Conservation (phyloP, 2,797 vertebrate genomes). For the Phaenicophaeus curvirostris region DNA sequence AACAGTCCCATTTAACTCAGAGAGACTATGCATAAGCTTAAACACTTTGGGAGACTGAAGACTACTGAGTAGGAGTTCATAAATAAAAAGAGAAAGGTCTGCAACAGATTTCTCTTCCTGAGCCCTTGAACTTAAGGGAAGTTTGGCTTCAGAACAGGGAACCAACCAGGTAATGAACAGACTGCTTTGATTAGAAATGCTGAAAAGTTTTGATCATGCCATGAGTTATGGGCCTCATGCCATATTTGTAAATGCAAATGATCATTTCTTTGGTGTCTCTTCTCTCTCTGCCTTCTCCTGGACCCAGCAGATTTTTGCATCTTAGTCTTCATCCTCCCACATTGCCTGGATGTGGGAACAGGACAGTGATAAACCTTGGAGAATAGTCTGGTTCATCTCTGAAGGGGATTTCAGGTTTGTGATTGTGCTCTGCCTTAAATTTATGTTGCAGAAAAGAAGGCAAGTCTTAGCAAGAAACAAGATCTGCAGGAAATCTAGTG, state of each 20-base stretch:
- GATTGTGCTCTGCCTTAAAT: not conserved
- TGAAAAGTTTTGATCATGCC: not conserved
- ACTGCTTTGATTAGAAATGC: constrained; percentile 44
- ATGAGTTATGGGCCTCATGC: not conserved
- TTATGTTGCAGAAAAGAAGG: not conserved
- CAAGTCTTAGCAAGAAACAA: not conserved
- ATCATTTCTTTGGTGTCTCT: not conserved
- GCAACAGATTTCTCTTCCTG: not conserved
- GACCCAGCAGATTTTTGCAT: not conserved
- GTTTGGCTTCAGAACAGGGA: constrained; percentile 22
- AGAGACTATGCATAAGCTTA: constrained; percentile 38
- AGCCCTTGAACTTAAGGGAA: constrained; percentile 30
- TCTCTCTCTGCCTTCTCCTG: not conserved
- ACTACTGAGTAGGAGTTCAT: constrained; percentile 34
- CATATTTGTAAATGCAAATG: not conserved
- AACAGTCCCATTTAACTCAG: not conserved
- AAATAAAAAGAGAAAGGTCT: constrained; percentile 33
- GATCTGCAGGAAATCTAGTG: not conserved
- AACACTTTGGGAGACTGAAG: constrained; percentile 28
- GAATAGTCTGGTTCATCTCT: not conserved
- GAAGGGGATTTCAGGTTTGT: not conserved
- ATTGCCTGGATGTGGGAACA: not conserved
- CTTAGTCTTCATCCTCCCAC: not conserved
- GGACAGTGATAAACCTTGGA: not conserved
- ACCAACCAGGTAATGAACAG: not conserved